Evolutionary conservation across 2,797 vertebrate genomes (phyloP).

Genomic region (Coreius guichenoti): DNA sequence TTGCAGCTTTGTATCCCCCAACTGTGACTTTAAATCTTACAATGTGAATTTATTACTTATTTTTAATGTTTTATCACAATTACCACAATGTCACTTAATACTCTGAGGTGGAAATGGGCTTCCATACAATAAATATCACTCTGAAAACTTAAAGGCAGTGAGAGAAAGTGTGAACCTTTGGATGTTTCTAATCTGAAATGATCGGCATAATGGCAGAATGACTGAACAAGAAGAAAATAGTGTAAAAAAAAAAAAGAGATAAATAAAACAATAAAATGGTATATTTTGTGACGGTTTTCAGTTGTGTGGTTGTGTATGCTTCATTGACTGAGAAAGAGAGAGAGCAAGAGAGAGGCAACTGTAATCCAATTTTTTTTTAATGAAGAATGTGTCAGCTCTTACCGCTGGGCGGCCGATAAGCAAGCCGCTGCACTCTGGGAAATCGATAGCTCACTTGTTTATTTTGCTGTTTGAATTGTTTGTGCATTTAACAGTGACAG

Average conservation of each 20-base stretch:
- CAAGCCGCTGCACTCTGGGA: slow-evolving; percentile 85
- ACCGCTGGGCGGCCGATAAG: slow-evolving; percentile 82
- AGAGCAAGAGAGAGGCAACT: slow-evolving; percentile 69
- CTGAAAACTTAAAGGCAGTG: not conserved
- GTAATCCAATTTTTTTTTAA: slow-evolving; percentile 90
- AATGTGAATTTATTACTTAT: not conserved
- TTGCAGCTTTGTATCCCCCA: not conserved
- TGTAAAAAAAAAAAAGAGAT: not conserved
- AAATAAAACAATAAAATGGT: not conserved
- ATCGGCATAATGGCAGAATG: not conserved
- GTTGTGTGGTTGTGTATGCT: not conserved
- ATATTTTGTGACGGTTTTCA: not conserved
- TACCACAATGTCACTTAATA: not conserved
- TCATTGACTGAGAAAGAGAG: not conserved
- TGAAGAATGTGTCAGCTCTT: slow-evolving; percentile 86
- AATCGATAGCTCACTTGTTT: slow-evolving; percentile 86
- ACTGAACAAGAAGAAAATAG: not conserved
- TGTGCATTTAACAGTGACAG: slow-evolving; percentile 78
- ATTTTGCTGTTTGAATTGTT: slow-evolving; percentile 92
- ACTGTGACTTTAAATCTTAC: not conserved
- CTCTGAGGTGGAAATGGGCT: not conserved
- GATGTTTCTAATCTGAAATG: not conserved
- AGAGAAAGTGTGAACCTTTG: not conserved
- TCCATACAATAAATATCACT: not conserved
- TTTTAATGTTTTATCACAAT: not conserved